phyloP scores from a whole-genome alignment of 2,113 vertebrate species.

The Erinaceus europaeus region DNA sequence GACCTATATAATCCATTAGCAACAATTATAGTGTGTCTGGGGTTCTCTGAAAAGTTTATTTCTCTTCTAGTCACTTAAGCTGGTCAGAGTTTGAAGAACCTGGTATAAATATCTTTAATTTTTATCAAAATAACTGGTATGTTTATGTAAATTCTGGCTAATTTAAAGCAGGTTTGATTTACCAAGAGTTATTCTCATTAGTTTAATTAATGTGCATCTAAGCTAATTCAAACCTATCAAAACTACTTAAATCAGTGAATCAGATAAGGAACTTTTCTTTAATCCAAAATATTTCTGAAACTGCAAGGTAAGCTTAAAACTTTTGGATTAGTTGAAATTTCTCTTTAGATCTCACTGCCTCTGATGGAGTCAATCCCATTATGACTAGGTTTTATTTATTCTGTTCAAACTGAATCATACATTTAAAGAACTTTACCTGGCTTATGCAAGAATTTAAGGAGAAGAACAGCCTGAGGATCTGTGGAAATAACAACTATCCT shows the following conservation, averaged over 20 bases:
- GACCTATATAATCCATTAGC: background rate
- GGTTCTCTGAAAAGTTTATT: background rate
- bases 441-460: background rate
- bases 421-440: background rate
- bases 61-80: background rate
- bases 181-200: background rate
- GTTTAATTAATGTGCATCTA: constrained; percentile 12
- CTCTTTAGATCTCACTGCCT: background rate
- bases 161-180: background rate
- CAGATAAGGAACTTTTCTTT: background rate
- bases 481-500: background rate
- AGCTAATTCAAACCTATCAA: background rate
- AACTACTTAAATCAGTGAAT: background rate
- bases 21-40: background rate
- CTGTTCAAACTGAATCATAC: background rate
- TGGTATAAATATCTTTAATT: background rate
- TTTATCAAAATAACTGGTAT: background rate
- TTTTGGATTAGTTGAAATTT: background rate
- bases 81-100: background rate
- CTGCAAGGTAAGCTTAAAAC: background rate
- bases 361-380: background rate
- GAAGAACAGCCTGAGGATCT: background rate
- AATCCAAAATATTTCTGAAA: constrained; percentile 16
- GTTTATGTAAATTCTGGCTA: background rate
- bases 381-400: background rate